These are phyloP conservation scores for Dasypolia templi DNA, from an alignment of 2,888 invertebrate genomes.

Conservation along the genomic window DNA sequence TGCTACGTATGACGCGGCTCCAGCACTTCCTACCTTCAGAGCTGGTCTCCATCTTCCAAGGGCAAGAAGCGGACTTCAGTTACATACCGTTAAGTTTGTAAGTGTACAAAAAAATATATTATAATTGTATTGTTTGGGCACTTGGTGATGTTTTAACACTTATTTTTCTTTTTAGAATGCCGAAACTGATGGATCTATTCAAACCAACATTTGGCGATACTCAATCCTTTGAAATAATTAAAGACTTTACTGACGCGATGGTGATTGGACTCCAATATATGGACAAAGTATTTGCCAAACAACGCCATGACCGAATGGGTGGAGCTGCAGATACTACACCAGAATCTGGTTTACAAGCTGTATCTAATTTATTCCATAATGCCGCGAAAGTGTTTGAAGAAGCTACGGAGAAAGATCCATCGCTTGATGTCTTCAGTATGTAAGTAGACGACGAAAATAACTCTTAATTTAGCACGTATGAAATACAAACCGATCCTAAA, in stretches of 20 bases:
- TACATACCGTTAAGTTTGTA: slow-evolving; percentile 84
- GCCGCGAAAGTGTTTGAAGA: slow-evolving; percentile 71
- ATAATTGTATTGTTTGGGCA: background rate
- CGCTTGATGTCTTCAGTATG: slow-evolving; percentile 80
- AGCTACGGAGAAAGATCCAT: slow-evolving; percentile 63
- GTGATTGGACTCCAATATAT: slow-evolving; percentile 78
- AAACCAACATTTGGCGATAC: slow-evolving; percentile 84
- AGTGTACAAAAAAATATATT: slow-evolving; percentile 64
- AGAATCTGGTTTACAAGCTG: slow-evolving; percentile 56
- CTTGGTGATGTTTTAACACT: background rate
- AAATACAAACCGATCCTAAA: background rate
- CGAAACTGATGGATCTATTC: slow-evolving; percentile 81
- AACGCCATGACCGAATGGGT: slow-evolving; percentile 50
- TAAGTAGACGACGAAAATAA: slow-evolving; percentile 72
- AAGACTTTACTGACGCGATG: slow-evolving; percentile 76
- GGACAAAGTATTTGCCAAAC: slow-evolving; percentile 74
- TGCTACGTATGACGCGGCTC: slow-evolving; percentile 82
- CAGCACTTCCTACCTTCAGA: slow-evolving; percentile 88
- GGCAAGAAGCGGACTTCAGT: slow-evolving; percentile 78
- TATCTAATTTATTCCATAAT: slow-evolving; percentile 74
- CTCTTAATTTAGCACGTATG: background rate
- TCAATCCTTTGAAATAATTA: slow-evolving; percentile 77
- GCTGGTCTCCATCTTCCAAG: slow-evolving; percentile 74
- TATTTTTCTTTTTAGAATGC: slow-evolving; percentile 76
- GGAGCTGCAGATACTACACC: slow-evolving; percentile 10